Conservation (phyloP, 2,888 invertebrate genomes). For the Rhamphomyia laevipes region DNA sequence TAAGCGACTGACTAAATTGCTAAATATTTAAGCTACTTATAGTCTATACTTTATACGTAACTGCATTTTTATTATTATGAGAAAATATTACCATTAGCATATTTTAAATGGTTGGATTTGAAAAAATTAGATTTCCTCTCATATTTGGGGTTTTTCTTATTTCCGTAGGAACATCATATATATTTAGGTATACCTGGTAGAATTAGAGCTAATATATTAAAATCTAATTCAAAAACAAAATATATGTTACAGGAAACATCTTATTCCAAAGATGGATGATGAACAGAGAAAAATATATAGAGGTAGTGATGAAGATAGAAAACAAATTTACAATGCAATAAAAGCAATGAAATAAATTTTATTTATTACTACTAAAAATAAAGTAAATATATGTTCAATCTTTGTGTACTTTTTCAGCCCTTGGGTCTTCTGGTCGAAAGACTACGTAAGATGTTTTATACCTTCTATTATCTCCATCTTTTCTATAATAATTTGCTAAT, state of each 20-base stretch:
- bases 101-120: background rate
- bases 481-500: constrained; percentile 40
- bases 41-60: no score
- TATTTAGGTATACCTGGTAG: background rate
- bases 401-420: constrained; percentile 43
- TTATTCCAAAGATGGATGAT: background rate
- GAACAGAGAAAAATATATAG: background rate
- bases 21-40: no score
- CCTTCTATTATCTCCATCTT: constrained; percentile 53
- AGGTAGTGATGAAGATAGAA: background rate
- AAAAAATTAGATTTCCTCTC: background rate
- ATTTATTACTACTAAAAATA: background rate
- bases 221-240: background rate
- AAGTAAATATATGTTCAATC: constrained; percentile 32
- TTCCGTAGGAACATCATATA: background rate
- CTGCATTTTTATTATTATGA: no score
- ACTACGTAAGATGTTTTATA: constrained; percentile 53
- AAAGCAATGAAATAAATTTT: background rate
- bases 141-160: background rate
- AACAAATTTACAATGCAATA: background rate
- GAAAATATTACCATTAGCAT: no score
- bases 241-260: background rate
- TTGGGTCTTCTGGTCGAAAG: constrained; percentile 56
- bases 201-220: background rate
- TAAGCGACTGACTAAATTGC: no score